Base-by-base conservation (phyloP, 2,113 vertebrate genomes). In the Siniperca chuatsi region DNA sequence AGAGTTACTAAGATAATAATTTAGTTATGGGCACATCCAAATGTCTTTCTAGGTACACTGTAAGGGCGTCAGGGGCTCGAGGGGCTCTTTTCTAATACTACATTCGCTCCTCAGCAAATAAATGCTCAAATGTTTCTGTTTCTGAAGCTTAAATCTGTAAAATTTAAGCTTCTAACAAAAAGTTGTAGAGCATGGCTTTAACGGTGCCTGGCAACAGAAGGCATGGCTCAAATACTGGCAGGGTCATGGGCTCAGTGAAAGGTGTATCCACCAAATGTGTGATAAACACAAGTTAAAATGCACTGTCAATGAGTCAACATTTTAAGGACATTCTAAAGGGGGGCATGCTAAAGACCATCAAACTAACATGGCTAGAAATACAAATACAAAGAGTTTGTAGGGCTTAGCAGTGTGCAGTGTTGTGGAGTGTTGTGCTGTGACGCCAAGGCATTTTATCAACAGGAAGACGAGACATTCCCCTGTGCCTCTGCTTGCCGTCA, bases 401-500 rank as follows among this genome's bases (percentile, higher is more conserved):
- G 37, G 23, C 25, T 70, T 37, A 33, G 78, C 72, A 75, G 73
- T 75, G 90, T 70, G 80, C 54, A 76, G 75, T 62, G 69, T 82
- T 83, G 54, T 60, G 69, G 65, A 80, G 79, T 79, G 66, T 71
- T 80, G 87, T 84, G 77, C 64, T 90, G 86, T 78, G 61, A 85
- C 1, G 65, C 81, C 69, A 82, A 90, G 88, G 77, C 79, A 82
- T 92, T 92, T 91, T 75, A 89, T 80, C 74, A 85, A 89, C 84
- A 90, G 88, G 83, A 93, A 93, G 87, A 90, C 70, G 35, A 64
- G 65, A 83, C 81, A 13, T 90, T 81, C 77, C 57, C 70, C 72
- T 60, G 71, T 71, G 25, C 57, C 76, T 88, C 72, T 77, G 77
- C 69, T 70, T n/a, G 15, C 74, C 58, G 35, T 70, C 61, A 69